A percentile compares a stretch with the other conserved stretches of the same genome.
Evolutionary conservation across 2,888 invertebrate species (phyloP).

Genomic region (Nemurella pictetii): DNA sequence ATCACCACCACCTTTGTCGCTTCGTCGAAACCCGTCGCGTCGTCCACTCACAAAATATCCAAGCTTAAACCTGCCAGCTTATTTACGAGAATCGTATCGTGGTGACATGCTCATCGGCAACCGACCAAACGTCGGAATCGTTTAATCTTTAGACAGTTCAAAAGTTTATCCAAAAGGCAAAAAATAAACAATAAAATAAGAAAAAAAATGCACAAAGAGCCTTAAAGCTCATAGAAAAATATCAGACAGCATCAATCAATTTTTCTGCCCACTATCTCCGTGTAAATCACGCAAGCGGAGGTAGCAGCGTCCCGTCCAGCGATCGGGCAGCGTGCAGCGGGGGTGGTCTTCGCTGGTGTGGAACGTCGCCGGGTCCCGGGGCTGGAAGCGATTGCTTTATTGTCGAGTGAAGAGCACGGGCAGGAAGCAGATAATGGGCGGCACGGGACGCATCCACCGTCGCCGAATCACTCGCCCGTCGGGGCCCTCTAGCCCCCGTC

Average conservation of each 20-base stretch:
- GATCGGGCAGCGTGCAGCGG: too few species aligned
- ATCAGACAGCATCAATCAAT: background rate
- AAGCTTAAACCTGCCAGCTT: background rate
- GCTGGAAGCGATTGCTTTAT: conserved; percentile 19
- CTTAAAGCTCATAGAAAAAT: too few species aligned
- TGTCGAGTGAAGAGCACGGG: background rate
- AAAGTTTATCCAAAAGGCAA: background rate
- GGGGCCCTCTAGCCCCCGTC: background rate
- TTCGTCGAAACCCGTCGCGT: background rate
- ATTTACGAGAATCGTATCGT: background rate
- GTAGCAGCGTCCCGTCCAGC: too few species aligned
- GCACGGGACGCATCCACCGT: background rate
- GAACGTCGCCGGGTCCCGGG: too few species aligned
- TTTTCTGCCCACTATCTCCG: background rate
- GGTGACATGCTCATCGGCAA: background rate
- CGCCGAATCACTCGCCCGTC: too few species aligned
- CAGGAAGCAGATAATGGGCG: conserved; percentile 13
- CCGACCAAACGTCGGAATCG: background rate
- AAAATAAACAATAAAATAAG: too few species aligned
- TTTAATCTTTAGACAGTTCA: background rate
- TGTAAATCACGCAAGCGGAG: background rate
- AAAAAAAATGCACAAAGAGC: too few species aligned
- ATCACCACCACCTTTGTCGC: conserved; percentile 34
- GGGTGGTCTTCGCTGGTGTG: too few species aligned
- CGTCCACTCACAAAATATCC: background rate